A percentile compares a stretch with the other conserved stretches of the same genome.
Conservation (phyloP, 2,797 vertebrate species). For the Danionella dracula region DNA sequence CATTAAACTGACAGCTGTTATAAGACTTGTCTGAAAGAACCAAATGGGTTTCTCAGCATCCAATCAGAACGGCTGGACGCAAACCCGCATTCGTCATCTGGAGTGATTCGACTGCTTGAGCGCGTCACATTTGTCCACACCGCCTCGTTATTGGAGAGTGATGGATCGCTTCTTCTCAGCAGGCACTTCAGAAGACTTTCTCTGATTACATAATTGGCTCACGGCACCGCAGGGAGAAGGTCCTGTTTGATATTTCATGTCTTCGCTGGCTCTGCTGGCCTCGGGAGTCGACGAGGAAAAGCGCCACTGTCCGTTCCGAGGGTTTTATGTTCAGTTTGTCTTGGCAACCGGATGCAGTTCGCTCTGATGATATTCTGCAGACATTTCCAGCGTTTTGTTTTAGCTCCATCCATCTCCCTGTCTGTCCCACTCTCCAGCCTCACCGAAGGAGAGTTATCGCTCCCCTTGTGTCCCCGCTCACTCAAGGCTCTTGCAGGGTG, state of each 20-base stretch:
- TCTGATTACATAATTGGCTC: conserved; percentile 49
- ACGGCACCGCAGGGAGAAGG: conserved; percentile 25
- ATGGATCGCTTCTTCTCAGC: conserved; percentile 41
- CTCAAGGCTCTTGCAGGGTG: background rate
- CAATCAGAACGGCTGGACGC: conserved; percentile 7
- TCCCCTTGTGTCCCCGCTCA: conserved; percentile 18
- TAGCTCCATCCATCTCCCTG: conserved; percentile 35
- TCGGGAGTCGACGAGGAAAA: conserved; percentile 8
- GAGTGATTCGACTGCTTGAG: conserved; percentile 20
- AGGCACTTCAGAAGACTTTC: conserved; percentile 40
- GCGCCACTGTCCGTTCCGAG: conserved; percentile 23
- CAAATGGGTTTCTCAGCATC: background rate
- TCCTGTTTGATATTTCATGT: conserved; percentile 39
- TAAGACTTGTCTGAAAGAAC: background rate
- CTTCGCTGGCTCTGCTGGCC: conserved; percentile 31
- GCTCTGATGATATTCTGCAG: conserved; percentile 39
- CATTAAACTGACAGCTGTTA: background rate
- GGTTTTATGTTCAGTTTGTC: conserved; percentile 44
- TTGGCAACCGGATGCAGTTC: conserved; percentile 41
- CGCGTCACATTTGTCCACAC: conserved; percentile 11
- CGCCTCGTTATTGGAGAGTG: conserved; percentile 26
- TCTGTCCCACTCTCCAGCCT: conserved; percentile 2
- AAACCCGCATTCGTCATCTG: conserved; percentile 32
- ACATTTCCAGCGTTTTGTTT: conserved; percentile 40
- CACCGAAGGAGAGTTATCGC: conserved; percentile 24